phyloP scores from a whole-genome alignment of 2,797 vertebrate genomes.

The Hydrocynus forskahlii region DNA sequence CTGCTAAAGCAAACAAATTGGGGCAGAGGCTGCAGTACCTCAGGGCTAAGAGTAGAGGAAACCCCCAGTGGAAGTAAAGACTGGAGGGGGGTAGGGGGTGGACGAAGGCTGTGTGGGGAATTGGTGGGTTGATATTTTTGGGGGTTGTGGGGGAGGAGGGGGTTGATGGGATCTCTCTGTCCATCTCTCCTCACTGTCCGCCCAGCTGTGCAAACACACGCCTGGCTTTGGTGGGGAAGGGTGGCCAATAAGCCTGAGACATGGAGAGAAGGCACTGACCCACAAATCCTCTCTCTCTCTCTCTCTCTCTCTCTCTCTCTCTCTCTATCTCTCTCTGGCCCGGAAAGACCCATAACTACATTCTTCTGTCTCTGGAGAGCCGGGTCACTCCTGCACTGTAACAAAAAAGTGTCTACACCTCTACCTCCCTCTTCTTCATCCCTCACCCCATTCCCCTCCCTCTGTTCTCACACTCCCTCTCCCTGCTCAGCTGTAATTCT shows the following conservation, averaged over 20 bases:
- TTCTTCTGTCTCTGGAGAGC: constrained; percentile 35
- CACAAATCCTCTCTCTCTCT: constrained; percentile 34
- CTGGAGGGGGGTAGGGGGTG: constrained; percentile 8
- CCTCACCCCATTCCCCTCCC: constrained; percentile 15
- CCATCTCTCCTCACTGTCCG: constrained; percentile 63
- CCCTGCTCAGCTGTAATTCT: constrained; percentile 46
- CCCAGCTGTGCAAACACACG: constrained; percentile 78
- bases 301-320: background rate
- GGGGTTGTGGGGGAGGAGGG: background rate
- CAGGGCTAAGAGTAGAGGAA: constrained; percentile 36
- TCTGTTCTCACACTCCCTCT: constrained; percentile 31
- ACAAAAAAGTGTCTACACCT: constrained; percentile 33
- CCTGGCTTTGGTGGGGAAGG: constrained; percentile 57
- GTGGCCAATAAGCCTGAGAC: constrained; percentile 64
- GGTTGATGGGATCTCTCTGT: constrained; percentile 37
- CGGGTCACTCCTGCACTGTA: constrained; percentile 38
- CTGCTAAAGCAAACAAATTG: constrained; percentile 53
- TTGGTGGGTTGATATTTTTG: constrained; percentile 49
- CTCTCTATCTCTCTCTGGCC: background rate
- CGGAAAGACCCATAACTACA: constrained; percentile 18
- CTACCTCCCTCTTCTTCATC: constrained; percentile 21
- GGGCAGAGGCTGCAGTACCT: constrained; percentile 35
- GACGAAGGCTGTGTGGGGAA: constrained; percentile 20
- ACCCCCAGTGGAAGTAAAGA: constrained; percentile 46
- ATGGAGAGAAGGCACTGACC: constrained; percentile 58